Conservation (phyloP, 92 coral and sea anemone species). For the Galaxea fascicularis region DNA sequence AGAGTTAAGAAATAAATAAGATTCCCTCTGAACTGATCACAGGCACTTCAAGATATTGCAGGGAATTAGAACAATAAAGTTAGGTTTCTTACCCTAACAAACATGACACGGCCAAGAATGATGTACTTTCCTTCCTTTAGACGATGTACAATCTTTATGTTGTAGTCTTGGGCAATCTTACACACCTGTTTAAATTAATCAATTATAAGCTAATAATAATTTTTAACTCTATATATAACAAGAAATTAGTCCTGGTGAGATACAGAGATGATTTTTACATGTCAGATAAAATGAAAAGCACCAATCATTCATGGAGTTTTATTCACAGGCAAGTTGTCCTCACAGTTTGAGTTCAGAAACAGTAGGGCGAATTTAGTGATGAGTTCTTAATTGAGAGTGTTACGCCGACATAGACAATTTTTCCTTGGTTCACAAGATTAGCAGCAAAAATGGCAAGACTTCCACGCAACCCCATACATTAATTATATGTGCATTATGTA, state of each 20-base stretch:
- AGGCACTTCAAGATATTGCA: too few species aligned
- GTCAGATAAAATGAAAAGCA: background rate
- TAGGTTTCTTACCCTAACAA: slow-evolving; percentile 88
- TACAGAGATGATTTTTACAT: background rate
- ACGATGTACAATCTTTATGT: slow-evolving; percentile 87
- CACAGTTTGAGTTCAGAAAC: too few species aligned
- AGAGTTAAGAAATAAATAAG: too few species aligned
- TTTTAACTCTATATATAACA: background rate
- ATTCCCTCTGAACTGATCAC: too few species aligned
- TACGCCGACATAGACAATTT: too few species aligned
- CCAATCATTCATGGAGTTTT: too few species aligned
- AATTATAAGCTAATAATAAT: background rate
- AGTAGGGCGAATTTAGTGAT: too few species aligned
- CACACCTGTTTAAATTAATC: slow-evolving; percentile 67
- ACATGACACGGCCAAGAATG: slow-evolving; percentile 88
- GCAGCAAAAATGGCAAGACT: too few species aligned
- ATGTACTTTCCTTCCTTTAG: slow-evolving; percentile 98
- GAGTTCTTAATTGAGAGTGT: too few species aligned
- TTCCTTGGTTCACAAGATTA: too few species aligned
- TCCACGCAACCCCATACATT: too few species aligned
- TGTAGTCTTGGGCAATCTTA: slow-evolving; percentile 91
- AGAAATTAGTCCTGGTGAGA: background rate
- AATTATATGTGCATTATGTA: too few species aligned
- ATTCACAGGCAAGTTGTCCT: background rate
- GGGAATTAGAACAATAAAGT: background rate